Base-by-base conservation (phyloP, 2,888 invertebrate genomes). In the Cenopis cana region DNA sequence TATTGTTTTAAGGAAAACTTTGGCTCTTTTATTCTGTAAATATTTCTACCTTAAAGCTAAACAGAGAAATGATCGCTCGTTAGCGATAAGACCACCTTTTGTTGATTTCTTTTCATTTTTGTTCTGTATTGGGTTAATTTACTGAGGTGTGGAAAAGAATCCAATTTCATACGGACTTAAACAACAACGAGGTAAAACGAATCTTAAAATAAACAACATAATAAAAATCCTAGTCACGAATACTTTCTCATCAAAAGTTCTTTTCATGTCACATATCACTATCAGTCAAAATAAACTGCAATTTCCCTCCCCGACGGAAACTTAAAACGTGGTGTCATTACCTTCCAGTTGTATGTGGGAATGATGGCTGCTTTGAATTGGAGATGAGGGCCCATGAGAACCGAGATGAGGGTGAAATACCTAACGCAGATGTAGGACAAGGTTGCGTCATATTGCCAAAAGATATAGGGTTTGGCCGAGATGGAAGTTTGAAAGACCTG, bases 301-400 rank as follows among this genome's bases (percentile, higher is more conserved):
- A 69, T 69, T 64, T 69, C 69, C 62, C 50, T 59, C 36, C 12
- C 56, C 18, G 57, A 17, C 64, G 69, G 65, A 65, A 70, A 70
- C 69, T 70, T 64, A 70, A 70, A 65, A 70, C 69, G 64, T 70
- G 69, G 69, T 65, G 33, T 70, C 69, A 70, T 70, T 70, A 70
- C 69, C 69, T 62, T 56, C n/a, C 46, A 36, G 61, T 60, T 68
- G 68, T 62, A 57, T 67, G 59, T 69, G 64, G 41, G 59, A 57
- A 52, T 70, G 65, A 70, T 52, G 59, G 59, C 69, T 65, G 33
- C 52, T 70, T 70, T 65, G 69, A 65, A 70, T 70, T 70, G 69
- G 65, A 70, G 65, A 70, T 70, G 69, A 70, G 69, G 62, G 59
- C 56, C 62, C 33, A 65, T 54, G 69, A 70, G 57, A 65, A 65